A percentile compares a stretch with the other conserved stretches of the same genome.
phyloP scores from a whole-genome alignment of 2,888 invertebrate species.

The Noctua pronuba region DNA sequence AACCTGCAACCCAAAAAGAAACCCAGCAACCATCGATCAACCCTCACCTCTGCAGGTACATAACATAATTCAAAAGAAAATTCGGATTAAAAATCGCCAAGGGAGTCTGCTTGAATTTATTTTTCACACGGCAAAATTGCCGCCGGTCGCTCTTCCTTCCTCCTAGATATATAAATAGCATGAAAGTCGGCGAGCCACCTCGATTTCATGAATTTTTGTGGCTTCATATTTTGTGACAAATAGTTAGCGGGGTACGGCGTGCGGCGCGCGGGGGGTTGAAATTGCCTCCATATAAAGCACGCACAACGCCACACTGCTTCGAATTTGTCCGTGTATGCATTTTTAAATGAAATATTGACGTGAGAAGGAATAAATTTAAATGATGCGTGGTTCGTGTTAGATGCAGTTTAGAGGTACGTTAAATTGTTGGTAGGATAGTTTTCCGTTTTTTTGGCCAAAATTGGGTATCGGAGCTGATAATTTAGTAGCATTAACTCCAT shows the following conservation, averaged over 20 bases:
- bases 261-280: conserved; percentile 68
- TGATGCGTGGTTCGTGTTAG: conserved; percentile 15
- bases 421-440: not conserved
- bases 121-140: conserved; percentile 79
- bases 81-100: conserved; percentile 80
- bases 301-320: conserved; percentile 63
- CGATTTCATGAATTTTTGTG: conserved; percentile 83
- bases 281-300: conserved; percentile 74
- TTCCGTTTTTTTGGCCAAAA: not conserved
- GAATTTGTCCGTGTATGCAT: conserved; percentile 61
- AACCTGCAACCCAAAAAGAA: conserved; percentile 12
- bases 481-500: not conserved
- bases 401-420: conserved; percentile 4
- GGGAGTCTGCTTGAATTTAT: conserved; percentile 77
- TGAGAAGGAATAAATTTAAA: conserved; percentile 41
- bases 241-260: conserved; percentile 73
- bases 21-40: conserved; percentile 51
- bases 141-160: conserved; percentile 79
- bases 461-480: not conserved
- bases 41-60: conserved; percentile 66
- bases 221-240: conserved; percentile 82
- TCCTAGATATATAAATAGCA: conserved; percentile 75
- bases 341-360: conserved; percentile 61
- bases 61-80: conserved; percentile 81
- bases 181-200: conserved; percentile 74